Percentiles rank a stretch among this genome's conserved stretches.
These are phyloP conservation scores for Aspidapion aeneum DNA, from an alignment of 2,888 invertebrate species.

Conservation along the genomic window DNA sequence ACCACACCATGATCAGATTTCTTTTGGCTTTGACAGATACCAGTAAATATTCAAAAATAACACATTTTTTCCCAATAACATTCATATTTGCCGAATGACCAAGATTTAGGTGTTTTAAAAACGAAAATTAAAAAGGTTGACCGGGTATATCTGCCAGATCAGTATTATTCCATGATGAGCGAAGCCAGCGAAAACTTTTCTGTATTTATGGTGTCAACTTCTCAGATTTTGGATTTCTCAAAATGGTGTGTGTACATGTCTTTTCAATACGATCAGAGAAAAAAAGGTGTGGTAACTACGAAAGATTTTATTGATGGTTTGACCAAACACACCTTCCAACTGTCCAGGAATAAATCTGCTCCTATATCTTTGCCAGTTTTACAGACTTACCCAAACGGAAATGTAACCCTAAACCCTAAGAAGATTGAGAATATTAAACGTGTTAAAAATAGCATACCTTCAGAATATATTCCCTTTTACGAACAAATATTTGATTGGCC, in stretches of 20 bases:
- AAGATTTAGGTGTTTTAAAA: constrained; percentile 10
- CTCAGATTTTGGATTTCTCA: not conserved
- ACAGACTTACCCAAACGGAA: too few species aligned
- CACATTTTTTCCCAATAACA: constrained; percentile 4
- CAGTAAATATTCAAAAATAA: constrained; percentile 5
- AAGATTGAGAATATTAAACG: not conserved
- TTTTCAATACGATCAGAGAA: not conserved
- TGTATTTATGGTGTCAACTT: not conserved
- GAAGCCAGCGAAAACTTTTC: constrained; percentile 4
- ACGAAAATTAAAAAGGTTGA: constrained; percentile 5
- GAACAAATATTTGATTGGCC: not conserved
- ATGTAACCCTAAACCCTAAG: too few species aligned
- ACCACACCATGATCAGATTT: constrained; percentile 8
- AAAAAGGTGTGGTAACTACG: not conserved
- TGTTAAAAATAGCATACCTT: not conserved
- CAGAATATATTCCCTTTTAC: not conserved
- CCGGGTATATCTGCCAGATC: constrained; percentile 11
- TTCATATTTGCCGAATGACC: constrained; percentile 6
- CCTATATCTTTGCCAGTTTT: too few species aligned
- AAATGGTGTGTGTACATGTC: not conserved
- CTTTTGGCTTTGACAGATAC: constrained; percentile 1
- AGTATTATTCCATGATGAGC: constrained; percentile 7
- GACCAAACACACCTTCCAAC: too few species aligned
- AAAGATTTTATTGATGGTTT: too few species aligned
- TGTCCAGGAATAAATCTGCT: too few species aligned